These are phyloP conservation scores for Brassicogethes aeneus DNA, from an alignment of 2,888 invertebrate genomes.

Conservation along the genomic window DNA sequence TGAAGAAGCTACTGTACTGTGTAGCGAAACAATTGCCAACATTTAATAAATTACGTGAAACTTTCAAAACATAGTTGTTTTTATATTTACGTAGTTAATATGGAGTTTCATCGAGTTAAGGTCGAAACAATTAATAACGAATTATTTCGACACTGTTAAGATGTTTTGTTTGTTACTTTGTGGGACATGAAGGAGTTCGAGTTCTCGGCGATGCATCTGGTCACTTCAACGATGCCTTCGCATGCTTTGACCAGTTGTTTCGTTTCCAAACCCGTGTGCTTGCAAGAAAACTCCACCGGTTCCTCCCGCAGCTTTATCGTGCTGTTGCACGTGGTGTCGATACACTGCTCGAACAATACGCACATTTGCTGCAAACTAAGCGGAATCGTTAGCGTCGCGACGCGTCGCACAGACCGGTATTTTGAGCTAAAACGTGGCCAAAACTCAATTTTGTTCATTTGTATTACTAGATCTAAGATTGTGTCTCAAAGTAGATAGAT, in stretches of 20 bases:
- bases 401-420: too few species aligned
- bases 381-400: constrained; percentile 7
- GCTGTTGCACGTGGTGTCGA: constrained; percentile 60
- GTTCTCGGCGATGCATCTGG: constrained; percentile 33
- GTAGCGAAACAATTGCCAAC: too few species aligned
- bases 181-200: constrained; percentile 40
- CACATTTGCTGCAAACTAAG: constrained; percentile 72
- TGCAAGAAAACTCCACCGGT: constrained; percentile 35
- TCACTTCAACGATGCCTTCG: constrained; percentile 37
- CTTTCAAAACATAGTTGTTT: too few species aligned
- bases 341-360: constrained; percentile 62
- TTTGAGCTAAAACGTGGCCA: too few species aligned
- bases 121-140: background rate
- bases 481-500: too few species aligned
- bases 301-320: constrained; percentile 31
- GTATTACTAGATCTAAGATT: too few species aligned
- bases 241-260: constrained; percentile 41
- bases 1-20: too few species aligned
- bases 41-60: too few species aligned
- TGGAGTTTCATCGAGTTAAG: too few species aligned
- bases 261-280: constrained; percentile 39
- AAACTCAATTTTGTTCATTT: too few species aligned
- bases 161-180: constrained; percentile 33
- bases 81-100: too few species aligned
- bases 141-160: background rate